phyloP scores from a whole-genome alignment of 2,888 invertebrate genomes.

The Spodoptera littoralis region DNA sequence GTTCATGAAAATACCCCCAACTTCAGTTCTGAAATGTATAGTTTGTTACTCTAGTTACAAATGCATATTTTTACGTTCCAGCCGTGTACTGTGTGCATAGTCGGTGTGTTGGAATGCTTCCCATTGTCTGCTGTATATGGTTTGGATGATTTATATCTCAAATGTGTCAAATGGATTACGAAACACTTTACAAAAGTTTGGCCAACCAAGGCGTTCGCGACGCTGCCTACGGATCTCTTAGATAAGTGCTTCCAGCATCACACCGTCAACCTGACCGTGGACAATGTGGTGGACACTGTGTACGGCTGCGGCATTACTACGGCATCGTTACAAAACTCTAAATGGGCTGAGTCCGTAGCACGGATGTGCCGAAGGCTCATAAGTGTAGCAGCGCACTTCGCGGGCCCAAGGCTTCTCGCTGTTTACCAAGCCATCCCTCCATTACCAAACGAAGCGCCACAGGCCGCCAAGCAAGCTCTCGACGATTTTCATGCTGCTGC shows the following conservation, averaged over 20 bases:
- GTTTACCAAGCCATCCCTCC: conserved; percentile 91
- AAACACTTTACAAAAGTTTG: conserved; percentile 95
- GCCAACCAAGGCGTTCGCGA: conserved; percentile 96
- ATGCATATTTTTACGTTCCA: conserved; percentile 71
- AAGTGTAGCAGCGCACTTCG: conserved; percentile 94
- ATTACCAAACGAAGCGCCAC: conserved; percentile 60
- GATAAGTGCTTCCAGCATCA: conserved; percentile 95
- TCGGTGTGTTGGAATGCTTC: conserved; percentile 96
- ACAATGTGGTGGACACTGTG: conserved; percentile 94
- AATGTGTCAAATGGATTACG: conserved; percentile 96
- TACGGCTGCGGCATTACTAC: conserved; percentile 92
- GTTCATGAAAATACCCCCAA: too few species aligned
- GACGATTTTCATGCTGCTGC: conserved; percentile 94
- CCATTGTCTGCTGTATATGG: conserved; percentile 95
- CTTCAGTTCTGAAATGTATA: too few species aligned
- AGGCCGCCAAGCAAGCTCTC: conserved; percentile 79
- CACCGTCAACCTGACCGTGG: conserved; percentile 93
- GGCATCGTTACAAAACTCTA: conserved; percentile 92
- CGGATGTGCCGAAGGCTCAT: conserved; percentile 93
- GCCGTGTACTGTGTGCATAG: conserved; percentile 96
- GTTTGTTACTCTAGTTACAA: too few species aligned
- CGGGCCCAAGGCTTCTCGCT: conserved; percentile 93
- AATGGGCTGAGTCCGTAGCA: conserved; percentile 95
- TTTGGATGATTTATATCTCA: conserved; percentile 95
- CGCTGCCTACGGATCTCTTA: conserved; percentile 93